Evolutionary conservation across 2,797 vertebrate genomes (phyloP).

Genomic region (Gorsachius magnificus): DNA sequence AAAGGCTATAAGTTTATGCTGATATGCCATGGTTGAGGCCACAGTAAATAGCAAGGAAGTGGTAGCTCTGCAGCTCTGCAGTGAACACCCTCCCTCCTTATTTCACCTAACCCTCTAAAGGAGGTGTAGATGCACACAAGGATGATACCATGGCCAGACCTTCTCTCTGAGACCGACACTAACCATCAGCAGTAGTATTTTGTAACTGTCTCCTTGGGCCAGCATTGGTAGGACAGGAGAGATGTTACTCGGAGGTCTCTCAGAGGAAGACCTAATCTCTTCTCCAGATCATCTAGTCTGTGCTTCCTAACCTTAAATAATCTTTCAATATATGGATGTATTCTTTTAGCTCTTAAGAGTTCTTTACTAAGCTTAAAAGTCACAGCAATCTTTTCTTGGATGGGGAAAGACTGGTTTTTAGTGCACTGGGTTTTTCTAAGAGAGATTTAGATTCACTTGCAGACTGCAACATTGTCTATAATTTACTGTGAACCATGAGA

Average conservation of each 20-base stretch:
- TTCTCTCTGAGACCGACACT: neutral
- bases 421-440: neutral
- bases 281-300: no score
- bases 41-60: accelerated
- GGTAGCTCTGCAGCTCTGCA: neutral
- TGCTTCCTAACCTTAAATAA: no score
- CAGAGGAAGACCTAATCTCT: neutral
- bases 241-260: neutral
- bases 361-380: neutral
- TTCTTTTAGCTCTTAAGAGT: neutral
- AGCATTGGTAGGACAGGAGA: neutral
- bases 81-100: neutral
- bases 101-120: neutral
- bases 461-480: neutral
- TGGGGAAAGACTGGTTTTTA: neutral
- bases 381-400: neutral
- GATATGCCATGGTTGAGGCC: neutral
- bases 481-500: conserved; percentile 53
- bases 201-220: neutral
- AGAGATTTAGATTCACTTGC: conserved; percentile 8
- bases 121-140: neutral
- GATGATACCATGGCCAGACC: neutral
- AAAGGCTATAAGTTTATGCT: neutral
- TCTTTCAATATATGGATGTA: no score
- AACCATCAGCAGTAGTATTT: neutral